phyloP scores from a whole-genome alignment of 1,140 invertebrate genomes.

The Melipona quadrifasciata region DNA sequence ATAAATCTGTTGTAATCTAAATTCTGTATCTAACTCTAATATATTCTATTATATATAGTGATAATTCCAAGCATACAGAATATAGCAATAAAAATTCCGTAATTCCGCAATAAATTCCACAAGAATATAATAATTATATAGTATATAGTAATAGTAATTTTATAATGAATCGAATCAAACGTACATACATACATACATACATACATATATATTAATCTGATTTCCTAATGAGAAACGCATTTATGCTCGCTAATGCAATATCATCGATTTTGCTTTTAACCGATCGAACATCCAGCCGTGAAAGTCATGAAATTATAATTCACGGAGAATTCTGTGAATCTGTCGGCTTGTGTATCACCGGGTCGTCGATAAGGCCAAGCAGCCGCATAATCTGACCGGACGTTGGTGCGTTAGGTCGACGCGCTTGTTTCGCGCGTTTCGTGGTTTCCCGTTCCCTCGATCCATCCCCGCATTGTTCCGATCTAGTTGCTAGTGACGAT shows the following conservation, averaged over 20 bases:
- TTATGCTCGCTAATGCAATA: background rate
- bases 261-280: background rate
- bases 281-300: background rate
- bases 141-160: no score
- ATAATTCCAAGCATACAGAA: no score
- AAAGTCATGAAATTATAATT: slow-evolving; percentile 66
- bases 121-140: no score
- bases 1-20: no score
- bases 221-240: background rate
- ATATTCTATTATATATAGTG: no score
- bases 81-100: no score
- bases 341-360: slow-evolving; percentile 33
- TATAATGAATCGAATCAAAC: no score
- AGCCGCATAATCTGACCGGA: slow-evolving; percentile 50
- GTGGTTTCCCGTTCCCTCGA: slow-evolving; percentile 3
- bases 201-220: background rate
- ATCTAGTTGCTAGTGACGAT: slow-evolving; percentile 19
- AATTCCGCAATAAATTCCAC: no score
- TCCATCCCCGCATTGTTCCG: slow-evolving; percentile 8
- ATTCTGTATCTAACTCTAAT: background rate
- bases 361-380: slow-evolving; percentile 43
- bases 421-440: slow-evolving; percentile 25
- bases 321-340: slow-evolving; percentile 35
- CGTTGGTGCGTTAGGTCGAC: background rate
- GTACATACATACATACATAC: no score